Conservation (phyloP, 2,113 vertebrate species). For the Spizaetus ornatus region DNA sequence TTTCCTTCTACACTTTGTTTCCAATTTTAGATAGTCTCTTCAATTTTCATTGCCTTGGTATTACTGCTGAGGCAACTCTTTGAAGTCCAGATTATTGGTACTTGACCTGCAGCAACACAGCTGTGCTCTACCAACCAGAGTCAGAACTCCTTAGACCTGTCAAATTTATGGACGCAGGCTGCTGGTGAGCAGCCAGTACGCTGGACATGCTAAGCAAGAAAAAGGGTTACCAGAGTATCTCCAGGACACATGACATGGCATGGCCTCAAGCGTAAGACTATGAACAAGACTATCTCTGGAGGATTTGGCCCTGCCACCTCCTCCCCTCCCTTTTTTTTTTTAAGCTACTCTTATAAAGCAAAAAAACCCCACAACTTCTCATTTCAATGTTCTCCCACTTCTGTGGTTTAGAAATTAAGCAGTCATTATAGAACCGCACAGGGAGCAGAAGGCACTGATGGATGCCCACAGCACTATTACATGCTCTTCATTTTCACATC, state of each 20-base stretch:
- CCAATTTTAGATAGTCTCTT: not conserved
- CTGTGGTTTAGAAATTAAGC: not conserved
- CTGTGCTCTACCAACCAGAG: not conserved
- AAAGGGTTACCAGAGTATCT: not conserved
- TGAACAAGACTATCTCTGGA: not conserved
- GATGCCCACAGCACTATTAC: not conserved
- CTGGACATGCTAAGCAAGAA: not conserved
- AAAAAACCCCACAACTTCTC: not conserved
- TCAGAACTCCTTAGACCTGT: not conserved
- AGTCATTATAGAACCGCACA: not conserved
- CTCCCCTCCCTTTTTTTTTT: not conserved
- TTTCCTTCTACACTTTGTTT: not conserved
- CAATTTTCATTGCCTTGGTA: not conserved
- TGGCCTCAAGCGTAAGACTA: not conserved
- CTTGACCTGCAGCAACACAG: not conserved
- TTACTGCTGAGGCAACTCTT: not conserved
- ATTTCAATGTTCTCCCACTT: not conserved
- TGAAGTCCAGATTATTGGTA: not conserved
- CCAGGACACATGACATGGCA: rapidly evolving
- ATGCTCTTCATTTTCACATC: not conserved
- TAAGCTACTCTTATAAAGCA: not conserved
- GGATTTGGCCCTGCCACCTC: not conserved
- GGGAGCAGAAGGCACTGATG: not conserved
- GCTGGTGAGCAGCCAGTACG: rapidly evolving
- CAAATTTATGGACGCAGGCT: not conserved